Percentiles rank a stretch among this genome's conserved stretches.
phyloP scores from a whole-genome alignment of 2,797 vertebrate species.

The Trachops cirrhosus region DNA sequence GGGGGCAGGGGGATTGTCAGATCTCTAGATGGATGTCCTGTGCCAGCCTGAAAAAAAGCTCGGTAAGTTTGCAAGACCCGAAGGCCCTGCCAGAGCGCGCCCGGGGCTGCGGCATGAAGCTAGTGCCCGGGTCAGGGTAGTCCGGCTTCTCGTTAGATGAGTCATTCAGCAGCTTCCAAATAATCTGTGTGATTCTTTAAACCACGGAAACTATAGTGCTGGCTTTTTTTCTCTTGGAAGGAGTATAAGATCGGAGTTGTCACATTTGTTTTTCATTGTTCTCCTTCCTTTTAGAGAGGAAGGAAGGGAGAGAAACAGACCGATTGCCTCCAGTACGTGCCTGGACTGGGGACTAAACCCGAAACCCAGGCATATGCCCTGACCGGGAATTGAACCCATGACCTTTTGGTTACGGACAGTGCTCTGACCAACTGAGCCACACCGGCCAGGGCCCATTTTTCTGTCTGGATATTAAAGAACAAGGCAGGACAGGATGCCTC shows the following conservation, averaged over 20 bases:
- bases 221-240: neutral
- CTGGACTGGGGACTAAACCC: neutral
- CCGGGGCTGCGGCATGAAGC: neutral
- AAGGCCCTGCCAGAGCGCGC: neutral
- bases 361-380: neutral
- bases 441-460: neutral
- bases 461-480: neutral
- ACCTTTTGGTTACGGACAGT: neutral
- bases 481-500: neutral
- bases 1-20: neutral
- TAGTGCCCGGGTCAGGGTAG: neutral
- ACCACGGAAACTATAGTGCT: neutral
- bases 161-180: neutral
- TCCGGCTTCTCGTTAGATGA: neutral
- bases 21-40: neutral
- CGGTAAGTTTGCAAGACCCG: neutral
- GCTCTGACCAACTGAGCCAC: neutral
- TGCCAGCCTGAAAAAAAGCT: too few species aligned
- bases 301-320: neutral
- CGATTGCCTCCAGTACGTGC: too few species aligned
- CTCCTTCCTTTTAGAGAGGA: neutral
- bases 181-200: neutral
- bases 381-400: neutral
- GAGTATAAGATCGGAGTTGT: neutral
- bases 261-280: neutral